These are phyloP conservation scores for Squalus acanthias DNA, from an alignment of 2,797 vertebrate species.

Conservation along the genomic window DNA sequence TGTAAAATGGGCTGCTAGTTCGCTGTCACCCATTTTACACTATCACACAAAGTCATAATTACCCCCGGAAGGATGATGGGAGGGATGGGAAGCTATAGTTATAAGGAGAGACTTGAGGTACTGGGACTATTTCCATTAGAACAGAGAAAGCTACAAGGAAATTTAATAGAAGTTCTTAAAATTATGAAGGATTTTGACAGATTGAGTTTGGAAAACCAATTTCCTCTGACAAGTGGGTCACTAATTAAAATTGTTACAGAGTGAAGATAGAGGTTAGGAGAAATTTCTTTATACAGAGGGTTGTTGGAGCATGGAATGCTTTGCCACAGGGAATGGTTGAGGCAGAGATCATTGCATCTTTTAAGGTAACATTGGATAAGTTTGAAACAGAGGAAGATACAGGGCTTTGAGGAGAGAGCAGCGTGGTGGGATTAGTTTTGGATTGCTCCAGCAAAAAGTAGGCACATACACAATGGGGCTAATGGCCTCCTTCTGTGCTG, in stretches of 20 bases:
- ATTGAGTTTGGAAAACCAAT: background rate
- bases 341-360: background rate
- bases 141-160: background rate
- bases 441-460: background rate
- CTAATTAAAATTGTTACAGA: background rate
- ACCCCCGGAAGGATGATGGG: background rate
- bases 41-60: background rate
- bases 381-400: background rate
- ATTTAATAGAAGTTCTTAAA: too few species aligned
- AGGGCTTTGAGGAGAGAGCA: background rate
- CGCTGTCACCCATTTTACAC: background rate
- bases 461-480: background rate
- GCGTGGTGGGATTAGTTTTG: background rate
- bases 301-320: background rate
- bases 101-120: background rate
- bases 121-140: background rate
- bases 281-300: background rate
- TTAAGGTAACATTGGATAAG: background rate
- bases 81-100: background rate
- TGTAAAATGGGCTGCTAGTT: background rate
- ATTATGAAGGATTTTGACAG: background rate
- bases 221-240: background rate
- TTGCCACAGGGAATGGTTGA: background rate
- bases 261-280: background rate
- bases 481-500: background rate